Conservation (phyloP, 1,140 invertebrate species). For the Sipha flava region DNA sequence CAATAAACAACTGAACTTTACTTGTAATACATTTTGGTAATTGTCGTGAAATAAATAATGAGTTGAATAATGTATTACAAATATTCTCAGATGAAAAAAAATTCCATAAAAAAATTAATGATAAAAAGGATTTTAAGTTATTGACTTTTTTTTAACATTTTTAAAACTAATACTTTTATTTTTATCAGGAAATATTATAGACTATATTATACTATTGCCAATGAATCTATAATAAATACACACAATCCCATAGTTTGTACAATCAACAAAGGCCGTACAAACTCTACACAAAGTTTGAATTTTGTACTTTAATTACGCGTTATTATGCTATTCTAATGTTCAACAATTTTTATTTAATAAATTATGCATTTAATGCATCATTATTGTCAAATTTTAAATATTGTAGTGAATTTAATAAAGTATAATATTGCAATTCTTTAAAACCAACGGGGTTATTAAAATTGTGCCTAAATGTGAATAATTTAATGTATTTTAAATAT, state of each 20-base stretch:
- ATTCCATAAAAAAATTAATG: background rate
- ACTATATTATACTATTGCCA: background rate
- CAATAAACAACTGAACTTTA: background rate
- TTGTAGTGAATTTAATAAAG: background rate
- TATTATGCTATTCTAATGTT: background rate
- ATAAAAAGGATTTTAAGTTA: background rate
- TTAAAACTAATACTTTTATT: background rate
- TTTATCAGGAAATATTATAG: background rate
- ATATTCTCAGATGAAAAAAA: background rate
- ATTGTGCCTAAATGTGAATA: background rate
- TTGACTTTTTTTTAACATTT: background rate
- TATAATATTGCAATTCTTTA: background rate
- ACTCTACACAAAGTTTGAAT: background rate
- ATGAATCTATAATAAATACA: background rate
- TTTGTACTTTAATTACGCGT: background rate
- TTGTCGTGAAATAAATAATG: background rate
- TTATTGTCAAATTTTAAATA: constrained; percentile 23
- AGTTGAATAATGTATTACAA: background rate
- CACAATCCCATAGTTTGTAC: background rate
- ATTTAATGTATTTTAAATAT: background rate
- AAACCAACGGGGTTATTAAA: background rate
- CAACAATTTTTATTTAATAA: background rate
- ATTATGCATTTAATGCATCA: background rate
- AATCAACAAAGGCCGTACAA: background rate
- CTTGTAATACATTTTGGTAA: constrained; percentile 15